Percentiles rank a stretch among this genome's conserved stretches.
phyloP scores from a whole-genome alignment of 2,888 invertebrate genomes.

The Thyatira batis region DNA sequence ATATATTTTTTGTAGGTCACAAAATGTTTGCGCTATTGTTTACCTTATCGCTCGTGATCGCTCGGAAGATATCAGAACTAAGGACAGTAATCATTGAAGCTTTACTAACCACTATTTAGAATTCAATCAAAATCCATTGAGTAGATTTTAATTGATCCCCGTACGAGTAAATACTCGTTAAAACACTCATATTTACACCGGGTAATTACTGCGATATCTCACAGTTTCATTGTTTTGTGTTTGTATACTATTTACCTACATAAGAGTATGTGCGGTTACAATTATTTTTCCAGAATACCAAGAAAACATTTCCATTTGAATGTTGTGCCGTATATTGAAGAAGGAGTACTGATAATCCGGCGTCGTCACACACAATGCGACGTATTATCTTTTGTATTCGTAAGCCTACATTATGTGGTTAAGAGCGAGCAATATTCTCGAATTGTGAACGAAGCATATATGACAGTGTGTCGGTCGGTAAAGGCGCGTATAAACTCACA shows the following conservation, averaged over 20 bases:
- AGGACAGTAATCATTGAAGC: background rate
- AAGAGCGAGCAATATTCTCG: conserved; percentile 3
- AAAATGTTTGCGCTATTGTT: background rate
- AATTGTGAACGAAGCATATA: background rate
- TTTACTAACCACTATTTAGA: background rate
- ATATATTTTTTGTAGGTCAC: background rate
- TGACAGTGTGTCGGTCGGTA: background rate
- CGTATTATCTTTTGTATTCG: conserved; percentile 5
- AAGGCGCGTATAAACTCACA: background rate
- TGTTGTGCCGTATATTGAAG: background rate
- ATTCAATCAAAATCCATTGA: conserved; percentile 29
- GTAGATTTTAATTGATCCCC: conserved; percentile 25
- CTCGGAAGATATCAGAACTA: background rate
- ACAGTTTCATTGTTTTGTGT: background rate
- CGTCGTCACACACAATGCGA: background rate
- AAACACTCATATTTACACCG: conserved; percentile 6
- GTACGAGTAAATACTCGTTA: conserved; percentile 23
- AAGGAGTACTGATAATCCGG: background rate
- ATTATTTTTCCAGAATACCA: no score
- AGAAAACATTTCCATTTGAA: background rate
- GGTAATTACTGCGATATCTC: conserved; percentile 12
- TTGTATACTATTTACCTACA: no score
- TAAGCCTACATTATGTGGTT: conserved; percentile 3
- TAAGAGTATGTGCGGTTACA: no score
- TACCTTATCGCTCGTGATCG: background rate